phyloP scores from a whole-genome alignment of 2,113 vertebrate species.

The Melanostigma gelatinosum region DNA sequence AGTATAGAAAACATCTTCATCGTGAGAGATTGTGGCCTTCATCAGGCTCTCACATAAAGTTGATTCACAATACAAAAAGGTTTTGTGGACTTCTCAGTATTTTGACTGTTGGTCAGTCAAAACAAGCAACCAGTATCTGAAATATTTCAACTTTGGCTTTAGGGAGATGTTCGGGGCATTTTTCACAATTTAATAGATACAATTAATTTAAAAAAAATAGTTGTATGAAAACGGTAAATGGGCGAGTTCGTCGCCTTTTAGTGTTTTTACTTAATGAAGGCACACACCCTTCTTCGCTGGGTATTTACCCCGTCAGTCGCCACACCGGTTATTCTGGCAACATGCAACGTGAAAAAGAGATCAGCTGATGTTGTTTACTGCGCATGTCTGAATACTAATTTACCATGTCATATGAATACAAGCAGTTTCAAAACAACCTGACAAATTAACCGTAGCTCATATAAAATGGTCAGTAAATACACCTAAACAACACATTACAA shows the following conservation, averaged over 20 bases:
- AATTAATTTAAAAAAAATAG: not conserved
- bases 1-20: not conserved
- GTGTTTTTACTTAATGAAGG: not conserved
- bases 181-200: not conserved
- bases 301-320: not conserved
- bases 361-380: not conserved
- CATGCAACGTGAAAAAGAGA: not conserved
- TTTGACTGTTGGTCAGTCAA: not conserved
- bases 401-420: not conserved
- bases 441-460: not conserved
- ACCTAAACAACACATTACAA: not conserved
- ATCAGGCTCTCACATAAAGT: not conserved
- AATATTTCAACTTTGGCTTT: not conserved
- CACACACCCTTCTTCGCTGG: not conserved
- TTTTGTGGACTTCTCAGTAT: not conserved
- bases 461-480: not conserved
- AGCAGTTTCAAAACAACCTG: not conserved
- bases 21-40: not conserved
- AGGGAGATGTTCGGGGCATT: not conserved
- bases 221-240: not conserved
- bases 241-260: too few species aligned
- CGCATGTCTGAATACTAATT: not conserved
- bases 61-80: not conserved
- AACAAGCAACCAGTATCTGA: not conserved
- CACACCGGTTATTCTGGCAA: slow-evolving; percentile 57